Base-by-base conservation (phyloP, 2,113 vertebrate genomes). In the Passer domesticus region DNA sequence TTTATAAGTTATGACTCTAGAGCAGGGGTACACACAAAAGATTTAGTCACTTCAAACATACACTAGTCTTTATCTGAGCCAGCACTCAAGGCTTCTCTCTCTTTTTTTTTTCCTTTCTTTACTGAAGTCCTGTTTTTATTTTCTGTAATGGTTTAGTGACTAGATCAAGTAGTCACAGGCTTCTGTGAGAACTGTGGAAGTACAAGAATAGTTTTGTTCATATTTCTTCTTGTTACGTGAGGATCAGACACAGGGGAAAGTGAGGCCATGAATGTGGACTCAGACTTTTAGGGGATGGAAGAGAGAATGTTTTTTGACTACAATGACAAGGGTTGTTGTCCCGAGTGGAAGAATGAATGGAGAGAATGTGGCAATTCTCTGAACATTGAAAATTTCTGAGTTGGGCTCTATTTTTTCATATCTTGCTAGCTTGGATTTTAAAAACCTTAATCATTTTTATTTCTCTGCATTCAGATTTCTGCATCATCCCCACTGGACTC, bases 301-400 rank as follows among this genome's bases (percentile, higher is more conserved):
- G 12, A n/a, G 60, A 92, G n/a, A 44, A 47, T 56, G 27, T 1
- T 8, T 90, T 87, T 81, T 84, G 18, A 73, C 68, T 73, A 25
- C 86, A 83, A 83, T 23, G 6, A 35, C 41, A 78, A 25, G 39
- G 5, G 25, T 66, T 46, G 30, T 82, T 87, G 17, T 73, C 53
- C 41, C 0, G 0, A 39, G 25, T 13, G 7, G 73, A 89, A 69
- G 31, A 91, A 64, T 2, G 0, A 75, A 68, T 3, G 6, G 27
- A 69, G 56, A n/a, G 28, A 88, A 76, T 2, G 5, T 53, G 39
- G 19, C 13, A 76, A 30, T 75, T 79, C 49, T 64, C 8, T 10
- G 23, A 87, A 93, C n/a, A 62, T 0, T 49, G 44, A 58, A 56
- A 90, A 79, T 55, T 89, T 90, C 87, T 76, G 35, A 86, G 22